Evolutionary conservation across 2,888 invertebrate species (phyloP), one percentile per base, ranked within the genome.

Genomic region (Perizoma flavofasciatum): DNA sequence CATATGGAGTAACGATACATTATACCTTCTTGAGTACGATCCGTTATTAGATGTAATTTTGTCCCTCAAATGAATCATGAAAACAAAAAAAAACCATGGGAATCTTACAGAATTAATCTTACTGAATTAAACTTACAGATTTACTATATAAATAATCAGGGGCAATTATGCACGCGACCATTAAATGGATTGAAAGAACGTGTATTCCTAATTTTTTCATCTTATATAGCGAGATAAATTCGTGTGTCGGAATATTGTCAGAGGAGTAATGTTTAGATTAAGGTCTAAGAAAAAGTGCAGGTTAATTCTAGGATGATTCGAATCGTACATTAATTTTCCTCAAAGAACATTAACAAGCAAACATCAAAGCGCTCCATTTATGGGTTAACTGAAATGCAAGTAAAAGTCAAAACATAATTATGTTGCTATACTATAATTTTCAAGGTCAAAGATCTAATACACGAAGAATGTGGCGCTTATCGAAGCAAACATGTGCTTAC

Each of bases 381-480:
- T 22, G 3, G 22, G 22, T 22, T 22, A 22, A 22, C 22, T 4
- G 3, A 7, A 37, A 37, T 4, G 37, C 4, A 37, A 37, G 35
- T 6, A 5, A 5, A 6, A 37, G 37, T 37, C 37, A 37, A 7
- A 7, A 37, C 37, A 37, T 7, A 35, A 35, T 6, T 35, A 35
- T 22, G 22, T 22, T 22, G 37, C 6, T 7, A 37, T 37, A 37
- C 4, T 4, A 37, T 5, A 37, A 37, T 37, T 22, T 3, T 37
- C 37, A 55, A 55, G 52, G 48, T 61, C 49, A 52, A 55, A 51
- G 40, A 52, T 35, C 48, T 22, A 49, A 61, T 46, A 49, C 10
- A 44, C 34, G 48, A 55, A 44, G 45, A 49, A 52, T 44, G 49
- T 48, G 47, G 6, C 46, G 39, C 58, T 59, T 63, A 65, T 64